Evolutionary conservation across 2,113 vertebrate species (phyloP).

Genomic region (Addax nasomaculatus): DNA sequence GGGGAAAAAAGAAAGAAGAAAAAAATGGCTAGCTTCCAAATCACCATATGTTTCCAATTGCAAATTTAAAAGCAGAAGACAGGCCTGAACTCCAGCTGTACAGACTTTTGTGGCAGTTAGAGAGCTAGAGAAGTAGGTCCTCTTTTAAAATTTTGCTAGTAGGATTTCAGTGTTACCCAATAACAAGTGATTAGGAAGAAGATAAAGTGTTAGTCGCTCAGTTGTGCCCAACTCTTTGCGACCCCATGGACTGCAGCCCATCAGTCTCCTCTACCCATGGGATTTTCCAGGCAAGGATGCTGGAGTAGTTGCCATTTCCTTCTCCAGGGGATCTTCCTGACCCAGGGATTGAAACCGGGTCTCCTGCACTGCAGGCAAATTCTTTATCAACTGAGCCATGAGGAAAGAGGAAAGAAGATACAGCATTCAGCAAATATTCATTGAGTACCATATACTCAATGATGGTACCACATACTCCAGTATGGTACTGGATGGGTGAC

Average conservation of each 20-base stretch:
- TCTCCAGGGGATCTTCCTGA: neutral
- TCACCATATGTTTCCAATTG: constrained; percentile 80
- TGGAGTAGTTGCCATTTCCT: neutral
- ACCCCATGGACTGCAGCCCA: neutral
- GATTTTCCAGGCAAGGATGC: neutral
- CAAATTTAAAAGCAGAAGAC: constrained; percentile 58
- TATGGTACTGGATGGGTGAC: neutral
- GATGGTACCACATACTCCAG: neutral
- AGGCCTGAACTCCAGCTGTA: neutral
- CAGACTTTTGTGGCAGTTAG: neutral
- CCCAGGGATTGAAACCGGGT: neutral
- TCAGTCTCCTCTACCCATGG: neutral
- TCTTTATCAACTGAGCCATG: neutral
- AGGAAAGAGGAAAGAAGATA: neutral
- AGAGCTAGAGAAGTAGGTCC: neutral
- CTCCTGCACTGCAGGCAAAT: neutral
- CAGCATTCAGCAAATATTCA: neutral
- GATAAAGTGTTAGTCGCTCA: neutral
- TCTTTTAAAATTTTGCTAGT: constrained; percentile 24
- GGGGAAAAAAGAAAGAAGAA: neutral
- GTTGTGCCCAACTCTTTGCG: neutral
- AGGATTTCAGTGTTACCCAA: constrained; percentile 23
- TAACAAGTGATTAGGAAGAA: constrained; percentile 18
- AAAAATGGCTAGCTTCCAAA: constrained; percentile 72
- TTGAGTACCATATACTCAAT: neutral